A percentile compares a stretch with the other conserved stretches of the same genome.
Evolutionary conservation across 2,888 invertebrate genomes (phyloP).

Genomic region (Argyra leucocephala): DNA sequence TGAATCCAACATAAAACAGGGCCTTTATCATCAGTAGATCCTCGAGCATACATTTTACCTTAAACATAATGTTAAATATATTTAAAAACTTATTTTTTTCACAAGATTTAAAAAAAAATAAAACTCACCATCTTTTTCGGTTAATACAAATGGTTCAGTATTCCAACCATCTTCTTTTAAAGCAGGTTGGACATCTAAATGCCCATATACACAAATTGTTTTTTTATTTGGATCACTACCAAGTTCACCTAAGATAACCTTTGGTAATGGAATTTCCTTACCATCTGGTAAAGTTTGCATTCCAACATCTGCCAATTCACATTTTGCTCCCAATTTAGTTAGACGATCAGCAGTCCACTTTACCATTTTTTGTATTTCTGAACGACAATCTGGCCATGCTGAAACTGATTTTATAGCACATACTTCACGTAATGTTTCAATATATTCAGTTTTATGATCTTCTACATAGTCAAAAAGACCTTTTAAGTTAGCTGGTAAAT

Average conservation of each 20-base stretch:
- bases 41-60: slow-evolving; percentile 76
- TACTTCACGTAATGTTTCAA: slow-evolving; percentile 68
- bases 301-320: slow-evolving; percentile 68
- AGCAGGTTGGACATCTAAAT: slow-evolving; percentile 97
- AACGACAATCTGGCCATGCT: slow-evolving; percentile 71
- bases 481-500: neutral
- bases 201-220: slow-evolving; percentile 91
- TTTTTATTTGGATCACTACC: slow-evolving; percentile 78
- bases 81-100: too few relatives aligned
- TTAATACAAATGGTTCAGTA: slow-evolving; percentile 84
- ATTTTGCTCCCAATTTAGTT: slow-evolving; percentile 58
- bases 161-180: slow-evolving; percentile 88
- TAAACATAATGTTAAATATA: neutral
- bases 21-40: slow-evolving; percentile 89
- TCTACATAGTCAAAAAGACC: slow-evolving; percentile 51
- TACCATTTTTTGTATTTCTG: slow-evolving; percentile 74
- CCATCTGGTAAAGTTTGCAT: slow-evolving; percentile 64
- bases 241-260: slow-evolving; percentile 68
- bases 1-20: slow-evolving; percentile 93
- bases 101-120: too few relatives aligned
- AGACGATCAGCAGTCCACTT: slow-evolving; percentile 67
- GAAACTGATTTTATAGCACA: slow-evolving; percentile 95
- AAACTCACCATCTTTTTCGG: too few relatives aligned
- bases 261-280: slow-evolving; percentile 66
- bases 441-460: slow-evolving; percentile 62